phyloP scores from a whole-genome alignment of 1,140 invertebrate species.

The Habropoda laboriosa region DNA sequence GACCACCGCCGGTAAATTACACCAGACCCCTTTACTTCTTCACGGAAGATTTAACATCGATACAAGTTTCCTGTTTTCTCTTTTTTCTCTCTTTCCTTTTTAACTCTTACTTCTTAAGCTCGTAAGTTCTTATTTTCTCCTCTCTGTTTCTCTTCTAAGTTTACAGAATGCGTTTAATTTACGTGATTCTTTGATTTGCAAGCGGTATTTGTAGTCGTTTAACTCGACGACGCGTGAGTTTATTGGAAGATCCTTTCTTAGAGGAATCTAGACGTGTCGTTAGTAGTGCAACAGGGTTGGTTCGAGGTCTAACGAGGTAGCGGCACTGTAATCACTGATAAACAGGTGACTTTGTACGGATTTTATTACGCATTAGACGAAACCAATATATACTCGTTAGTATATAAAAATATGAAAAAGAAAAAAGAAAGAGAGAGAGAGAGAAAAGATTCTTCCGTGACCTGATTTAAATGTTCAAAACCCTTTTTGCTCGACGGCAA shows the following conservation, averaged over 20 bases:
- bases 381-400: too few relatives aligned
- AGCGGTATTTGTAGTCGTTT: too few relatives aligned
- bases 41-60: slow-evolving; percentile 1
- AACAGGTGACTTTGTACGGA: neutral
- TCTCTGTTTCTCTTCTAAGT: too few relatives aligned
- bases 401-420: neutral
- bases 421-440: neutral
- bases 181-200: too few relatives aligned
- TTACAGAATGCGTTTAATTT: too few relatives aligned
- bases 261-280: neutral
- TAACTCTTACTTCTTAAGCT: neutral
- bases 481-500: neutral
- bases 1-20: slow-evolving; percentile 17
- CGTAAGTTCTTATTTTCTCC: too few relatives aligned
- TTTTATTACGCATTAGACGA: too few relatives aligned
- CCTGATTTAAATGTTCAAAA: neutral
- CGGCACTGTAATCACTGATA: slow-evolving; percentile 2
- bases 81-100: too few relatives aligned
- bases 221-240: too few relatives aligned
- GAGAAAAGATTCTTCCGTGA: neutral
- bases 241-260: neutral
- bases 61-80: neutral
- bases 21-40: too few relatives aligned
- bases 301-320: slow-evolving; percentile 8
- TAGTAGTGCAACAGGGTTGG: neutral